Conservation (phyloP, 2,888 invertebrate species). For the Serrognathus titanus region DNA sequence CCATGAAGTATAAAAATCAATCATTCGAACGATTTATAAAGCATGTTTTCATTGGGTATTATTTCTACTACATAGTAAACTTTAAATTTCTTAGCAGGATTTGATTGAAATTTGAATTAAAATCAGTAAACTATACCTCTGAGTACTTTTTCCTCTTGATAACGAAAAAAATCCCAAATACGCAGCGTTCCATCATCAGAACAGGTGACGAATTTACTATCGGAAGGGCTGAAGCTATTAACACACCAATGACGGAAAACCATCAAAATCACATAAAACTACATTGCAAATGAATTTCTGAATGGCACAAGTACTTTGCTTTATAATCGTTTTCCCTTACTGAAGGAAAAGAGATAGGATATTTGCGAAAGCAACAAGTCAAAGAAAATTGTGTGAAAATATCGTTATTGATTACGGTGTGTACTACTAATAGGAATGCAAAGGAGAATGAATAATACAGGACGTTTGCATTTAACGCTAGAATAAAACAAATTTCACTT, state of each 20-base stretch:
- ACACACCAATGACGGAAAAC: constrained; percentile 22
- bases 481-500: constrained; percentile 10
- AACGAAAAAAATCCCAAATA: constrained; percentile 98
- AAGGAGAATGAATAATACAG: no score
- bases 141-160: constrained; percentile 92
- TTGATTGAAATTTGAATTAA: background rate
- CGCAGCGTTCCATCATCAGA: constrained; percentile 98
- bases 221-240: constrained; percentile 95
- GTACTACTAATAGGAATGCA: no score
- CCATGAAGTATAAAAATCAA: background rate
- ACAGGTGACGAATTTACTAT: constrained; percentile 98
- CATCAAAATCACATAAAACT: constrained; percentile 15
- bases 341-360: no score
- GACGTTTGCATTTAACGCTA: background rate
- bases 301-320: constrained; percentile 17
- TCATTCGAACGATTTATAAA: background rate
- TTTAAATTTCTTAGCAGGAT: background rate
- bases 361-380: no score
- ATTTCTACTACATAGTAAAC: background rate
- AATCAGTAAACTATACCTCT: constrained; percentile 56
- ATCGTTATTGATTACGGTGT: no score
- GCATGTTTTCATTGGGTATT: constrained; percentile 20
- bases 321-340: constrained; percentile 6
- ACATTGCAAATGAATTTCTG: constrained; percentile 4
- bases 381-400: no score